Evolutionary conservation across 2,797 vertebrate species (phyloP).

Genomic region (Acrocephalus scirpaceus): DNA sequence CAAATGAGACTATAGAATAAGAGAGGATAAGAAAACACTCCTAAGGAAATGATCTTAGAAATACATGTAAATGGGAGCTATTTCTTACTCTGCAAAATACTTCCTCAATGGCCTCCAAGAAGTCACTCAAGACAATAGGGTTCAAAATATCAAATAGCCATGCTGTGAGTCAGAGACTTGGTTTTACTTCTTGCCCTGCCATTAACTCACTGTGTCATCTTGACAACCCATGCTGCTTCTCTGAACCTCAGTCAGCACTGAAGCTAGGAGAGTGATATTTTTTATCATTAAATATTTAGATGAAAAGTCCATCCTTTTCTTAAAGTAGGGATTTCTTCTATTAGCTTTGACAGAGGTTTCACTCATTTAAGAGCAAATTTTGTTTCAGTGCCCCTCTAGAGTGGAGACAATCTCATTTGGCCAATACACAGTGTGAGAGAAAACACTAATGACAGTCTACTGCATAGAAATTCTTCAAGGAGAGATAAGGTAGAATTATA

Average conservation of each 20-base stretch:
- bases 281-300: neutral
- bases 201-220: neutral
- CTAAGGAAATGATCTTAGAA: slow-evolving; percentile 31
- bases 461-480: neutral
- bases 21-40: slow-evolving; percentile 14
- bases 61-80: neutral
- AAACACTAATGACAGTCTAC: neutral
- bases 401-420: neutral
- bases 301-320: neutral
- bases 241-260: neutral
- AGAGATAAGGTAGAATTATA: neutral
- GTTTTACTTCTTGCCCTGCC: neutral
- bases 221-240: neutral
- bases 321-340: neutral
- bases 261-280: neutral
- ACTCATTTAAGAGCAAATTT: neutral
- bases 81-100: slow-evolving; percentile 47
- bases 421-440: neutral
- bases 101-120: slow-evolving; percentile 44
- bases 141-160: slow-evolving; percentile 26
- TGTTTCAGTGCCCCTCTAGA: neutral
- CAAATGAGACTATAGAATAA: neutral
- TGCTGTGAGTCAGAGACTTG: neutral
- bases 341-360: neutral
- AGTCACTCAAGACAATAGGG: slow-evolving; percentile 14